Conservation (phyloP, 2,888 invertebrate species). For the Mactromeris polynyma region DNA sequence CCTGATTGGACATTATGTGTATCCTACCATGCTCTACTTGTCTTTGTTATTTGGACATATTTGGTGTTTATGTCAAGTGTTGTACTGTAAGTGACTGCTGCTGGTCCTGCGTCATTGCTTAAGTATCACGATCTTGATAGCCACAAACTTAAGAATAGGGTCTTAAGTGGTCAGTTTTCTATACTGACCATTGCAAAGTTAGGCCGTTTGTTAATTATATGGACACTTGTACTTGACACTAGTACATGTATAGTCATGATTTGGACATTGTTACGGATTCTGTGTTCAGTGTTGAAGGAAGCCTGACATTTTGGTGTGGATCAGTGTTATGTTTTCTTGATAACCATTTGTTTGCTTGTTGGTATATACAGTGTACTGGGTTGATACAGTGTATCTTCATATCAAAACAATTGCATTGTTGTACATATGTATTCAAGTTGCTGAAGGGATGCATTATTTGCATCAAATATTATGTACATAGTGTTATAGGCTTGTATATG, state of each 20-base stretch:
- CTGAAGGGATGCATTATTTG: no score
- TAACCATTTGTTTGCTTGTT: no score
- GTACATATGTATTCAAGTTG: no score
- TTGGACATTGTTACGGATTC: background rate
- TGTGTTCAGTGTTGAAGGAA: no score
- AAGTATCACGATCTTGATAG: background rate
- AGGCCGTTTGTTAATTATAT: background rate
- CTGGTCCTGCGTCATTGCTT: background rate
- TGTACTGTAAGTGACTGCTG: background rate
- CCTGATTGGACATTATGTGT: background rate
- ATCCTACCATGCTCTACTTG: background rate
- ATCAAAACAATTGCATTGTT: no score
- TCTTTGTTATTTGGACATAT: background rate
- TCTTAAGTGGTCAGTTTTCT: background rate
- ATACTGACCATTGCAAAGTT: no score
- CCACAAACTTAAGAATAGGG: background rate
- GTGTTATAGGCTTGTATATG: no score
- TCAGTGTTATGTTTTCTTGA: no score
- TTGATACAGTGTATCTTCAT: no score
- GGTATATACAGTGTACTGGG: no score
- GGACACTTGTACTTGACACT: background rate
- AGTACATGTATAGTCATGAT: background rate
- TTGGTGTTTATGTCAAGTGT: background rate
- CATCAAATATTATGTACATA: no score
- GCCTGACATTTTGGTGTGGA: no score